phyloP scores from a whole-genome alignment of 2,888 invertebrate genomes.

The Rhamnusium bicolor region DNA sequence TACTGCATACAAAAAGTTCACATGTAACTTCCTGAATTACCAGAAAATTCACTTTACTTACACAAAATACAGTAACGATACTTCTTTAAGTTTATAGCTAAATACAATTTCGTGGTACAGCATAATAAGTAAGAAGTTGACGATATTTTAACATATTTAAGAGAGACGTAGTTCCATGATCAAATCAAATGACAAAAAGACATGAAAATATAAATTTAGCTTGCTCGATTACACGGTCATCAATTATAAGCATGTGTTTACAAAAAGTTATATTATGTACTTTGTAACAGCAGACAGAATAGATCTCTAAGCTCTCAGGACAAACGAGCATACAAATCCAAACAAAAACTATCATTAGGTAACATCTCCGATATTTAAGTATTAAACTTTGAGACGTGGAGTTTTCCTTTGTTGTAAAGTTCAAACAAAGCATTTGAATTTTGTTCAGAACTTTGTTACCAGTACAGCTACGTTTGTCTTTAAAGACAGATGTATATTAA shows the following conservation, averaged over 20 bases:
- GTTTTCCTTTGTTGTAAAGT: not conserved
- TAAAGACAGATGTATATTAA: too few species aligned
- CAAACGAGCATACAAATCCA: not conserved
- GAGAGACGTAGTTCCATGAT: not conserved
- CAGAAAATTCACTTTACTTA: not conserved
- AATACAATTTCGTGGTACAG: not conserved
- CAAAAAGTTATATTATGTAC: not conserved
- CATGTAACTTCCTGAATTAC: not conserved
- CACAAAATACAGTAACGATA: not conserved
- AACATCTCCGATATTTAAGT: not conserved
- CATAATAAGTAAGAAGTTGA: not conserved
- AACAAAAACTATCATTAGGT: slow-evolving; percentile 3
- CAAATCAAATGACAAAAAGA: not conserved
- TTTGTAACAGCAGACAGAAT: not conserved
- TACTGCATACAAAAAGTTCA: not conserved
- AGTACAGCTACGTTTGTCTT: too few species aligned
- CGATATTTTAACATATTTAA: not conserved
- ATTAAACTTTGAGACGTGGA: too few species aligned
- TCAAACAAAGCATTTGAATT: not conserved
- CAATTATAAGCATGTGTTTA: not conserved
- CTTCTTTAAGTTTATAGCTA: not conserved
- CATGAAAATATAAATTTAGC: not conserved
- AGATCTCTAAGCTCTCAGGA: not conserved
- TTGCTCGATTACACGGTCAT: not conserved
- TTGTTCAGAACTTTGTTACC: not conserved